Evolutionary conservation across 2,113 vertebrate genomes (phyloP).

Genomic region (rat (Rattus norvegicus)): DNA sequence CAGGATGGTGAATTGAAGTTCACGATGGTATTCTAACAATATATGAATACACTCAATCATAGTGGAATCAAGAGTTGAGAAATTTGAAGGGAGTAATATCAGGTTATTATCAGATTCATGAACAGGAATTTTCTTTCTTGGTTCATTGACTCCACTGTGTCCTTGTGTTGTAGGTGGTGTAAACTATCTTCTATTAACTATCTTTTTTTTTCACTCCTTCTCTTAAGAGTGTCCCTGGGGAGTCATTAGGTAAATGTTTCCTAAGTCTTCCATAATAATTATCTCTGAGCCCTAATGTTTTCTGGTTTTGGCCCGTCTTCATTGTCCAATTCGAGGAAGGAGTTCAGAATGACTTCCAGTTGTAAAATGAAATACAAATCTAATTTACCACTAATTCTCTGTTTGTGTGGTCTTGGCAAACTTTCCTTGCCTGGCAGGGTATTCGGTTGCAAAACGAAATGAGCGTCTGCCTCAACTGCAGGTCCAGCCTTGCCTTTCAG

Average conservation of each 20-base stretch:
- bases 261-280: slow-evolving; percentile 65
- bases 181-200: background rate
- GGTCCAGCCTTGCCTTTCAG: background rate
- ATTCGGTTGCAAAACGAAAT: slow-evolving; percentile 36
- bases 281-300: slow-evolving; percentile 59
- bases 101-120: slow-evolving; percentile 13
- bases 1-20: slow-evolving; percentile 13
- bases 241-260: slow-evolving; percentile 64
- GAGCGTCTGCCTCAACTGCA: background rate
- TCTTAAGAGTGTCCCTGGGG: slow-evolving; percentile 49
- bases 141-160: slow-evolving; percentile 22
- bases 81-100: slow-evolving; percentile 22
- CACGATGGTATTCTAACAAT: slow-evolving; percentile 27
- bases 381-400: slow-evolving; percentile 45
- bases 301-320: slow-evolving; percentile 59
- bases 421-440: background rate
- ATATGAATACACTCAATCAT: background rate
- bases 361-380: slow-evolving; percentile 57
- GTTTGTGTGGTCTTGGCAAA: slow-evolving; percentile 78
- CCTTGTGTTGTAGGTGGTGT: slow-evolving; percentile 33
- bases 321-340: slow-evolving; percentile 57
- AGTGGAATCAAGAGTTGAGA: background rate
- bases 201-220: slow-evolving; percentile 53
- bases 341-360: slow-evolving; percentile 68
- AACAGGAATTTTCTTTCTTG: slow-evolving; percentile 35